Conservation (phyloP, 2,888 invertebrate genomes). For the Synergus laeviventris region DNA sequence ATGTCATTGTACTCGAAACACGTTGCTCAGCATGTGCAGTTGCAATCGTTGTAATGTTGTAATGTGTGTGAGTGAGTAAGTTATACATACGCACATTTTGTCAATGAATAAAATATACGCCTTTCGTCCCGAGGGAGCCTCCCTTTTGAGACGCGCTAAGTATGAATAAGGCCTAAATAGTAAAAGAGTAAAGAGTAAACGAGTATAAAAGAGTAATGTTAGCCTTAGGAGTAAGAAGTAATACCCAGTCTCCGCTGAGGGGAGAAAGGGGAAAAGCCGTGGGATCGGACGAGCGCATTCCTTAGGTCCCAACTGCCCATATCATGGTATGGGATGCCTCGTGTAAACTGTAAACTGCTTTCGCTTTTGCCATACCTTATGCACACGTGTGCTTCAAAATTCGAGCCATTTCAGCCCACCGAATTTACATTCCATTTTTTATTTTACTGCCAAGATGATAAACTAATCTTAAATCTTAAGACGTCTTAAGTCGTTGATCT, state of each 20-base stretch:
- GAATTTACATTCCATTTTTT: conserved; percentile 29
- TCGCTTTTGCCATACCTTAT: conserved; percentile 25
- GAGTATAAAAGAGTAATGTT: conserved; percentile 44
- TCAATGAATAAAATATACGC: not conserved
- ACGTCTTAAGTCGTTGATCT: not conserved
- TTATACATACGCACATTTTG: conserved; percentile 4
- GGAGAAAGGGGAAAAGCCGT: conserved; percentile 69
- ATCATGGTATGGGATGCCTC: conserved; percentile 67
- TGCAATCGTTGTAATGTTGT: not conserved
- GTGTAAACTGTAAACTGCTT: conserved; percentile 35
- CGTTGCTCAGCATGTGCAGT: not conserved
- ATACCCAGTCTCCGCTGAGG: conserved; percentile 54
- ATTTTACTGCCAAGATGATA: conserved; percentile 9
- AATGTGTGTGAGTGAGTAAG: not conserved
- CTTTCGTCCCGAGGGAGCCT: not conserved
- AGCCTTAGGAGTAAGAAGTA: conserved; percentile 46
- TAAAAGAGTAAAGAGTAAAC: not conserved
- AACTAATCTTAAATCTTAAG: conserved; percentile 11
- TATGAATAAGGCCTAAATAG: conserved; percentile 25
- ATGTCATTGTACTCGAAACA: conserved; percentile 28
- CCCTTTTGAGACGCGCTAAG: conserved; percentile 29
- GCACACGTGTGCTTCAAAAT: conserved; percentile 34
- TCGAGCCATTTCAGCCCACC: conserved; percentile 15
- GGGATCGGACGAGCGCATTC: conserved; percentile 75
- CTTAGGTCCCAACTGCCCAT: conserved; percentile 70